phyloP scores from a whole-genome alignment of 2,113 vertebrate genomes.

The Pica pica region DNA sequence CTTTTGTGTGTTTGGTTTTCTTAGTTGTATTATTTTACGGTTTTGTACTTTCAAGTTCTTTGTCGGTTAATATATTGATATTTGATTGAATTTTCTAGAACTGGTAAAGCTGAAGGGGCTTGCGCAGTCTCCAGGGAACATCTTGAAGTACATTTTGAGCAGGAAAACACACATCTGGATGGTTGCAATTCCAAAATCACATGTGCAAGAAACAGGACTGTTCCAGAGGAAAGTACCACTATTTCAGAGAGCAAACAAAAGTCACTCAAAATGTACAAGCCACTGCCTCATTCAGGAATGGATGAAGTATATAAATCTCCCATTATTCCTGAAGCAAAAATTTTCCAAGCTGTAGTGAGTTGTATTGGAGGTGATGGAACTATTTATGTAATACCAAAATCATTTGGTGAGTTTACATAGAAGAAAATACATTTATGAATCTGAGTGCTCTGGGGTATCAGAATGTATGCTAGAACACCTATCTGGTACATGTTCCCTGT shows the following conservation, averaged over 20 bases:
- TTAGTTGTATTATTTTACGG: not conserved
- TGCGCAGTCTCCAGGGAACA: not conserved
- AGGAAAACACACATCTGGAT: not conserved
- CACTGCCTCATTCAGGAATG: not conserved
- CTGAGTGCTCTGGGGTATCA: not conserved
- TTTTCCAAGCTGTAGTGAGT: constrained; percentile 73
- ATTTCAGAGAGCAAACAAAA: not conserved
- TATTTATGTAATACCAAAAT: constrained; percentile 79
- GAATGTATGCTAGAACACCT: not conserved
- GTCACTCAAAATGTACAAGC: not conserved
- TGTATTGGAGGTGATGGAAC: constrained; percentile 81
- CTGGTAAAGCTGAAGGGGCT: not conserved
- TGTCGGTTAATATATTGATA: not conserved
- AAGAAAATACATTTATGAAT: not conserved
- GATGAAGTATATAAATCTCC: constrained; percentile 75
- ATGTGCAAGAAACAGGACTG: not conserved
- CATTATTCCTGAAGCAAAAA: constrained; percentile 70
- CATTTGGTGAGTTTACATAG: constrained; percentile 58
- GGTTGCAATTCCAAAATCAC: not conserved
- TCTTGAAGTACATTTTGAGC: not conserved
- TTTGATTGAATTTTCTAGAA: constrained; percentile 53
- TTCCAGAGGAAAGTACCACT: not conserved
- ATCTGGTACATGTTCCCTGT: not conserved
- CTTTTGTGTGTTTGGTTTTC: not conserved
- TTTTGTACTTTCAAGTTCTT: not conserved